Evolutionary conservation across 2,888 invertebrate genomes (phyloP).

Genomic region (Dryobotodes eremita): DNA sequence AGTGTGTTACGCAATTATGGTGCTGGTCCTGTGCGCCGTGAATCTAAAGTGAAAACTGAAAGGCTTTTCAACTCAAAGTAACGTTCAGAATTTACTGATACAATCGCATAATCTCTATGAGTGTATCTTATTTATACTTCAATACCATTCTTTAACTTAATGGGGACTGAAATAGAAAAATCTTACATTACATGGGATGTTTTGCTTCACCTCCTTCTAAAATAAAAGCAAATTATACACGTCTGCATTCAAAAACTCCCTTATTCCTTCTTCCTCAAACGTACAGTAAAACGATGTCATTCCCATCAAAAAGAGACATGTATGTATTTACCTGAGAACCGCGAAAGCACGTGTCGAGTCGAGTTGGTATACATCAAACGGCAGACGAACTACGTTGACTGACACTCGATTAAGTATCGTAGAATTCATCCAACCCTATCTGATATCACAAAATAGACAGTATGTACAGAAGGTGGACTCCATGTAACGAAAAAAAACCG

Average conservation of each 20-base stretch:
- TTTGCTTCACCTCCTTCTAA: not conserved
- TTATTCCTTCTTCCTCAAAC: not conserved
- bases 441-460: slow-evolving; percentile 4
- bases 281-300: slow-evolving; percentile 9
- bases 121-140: not conserved
- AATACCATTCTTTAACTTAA: not conserved
- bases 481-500: too few relatives aligned
- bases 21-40: too few relatives aligned
- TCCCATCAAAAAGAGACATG: slow-evolving; percentile 12
- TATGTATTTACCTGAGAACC: slow-evolving; percentile 30
- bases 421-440: slow-evolving; percentile 35
- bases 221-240: slow-evolving; percentile 9
- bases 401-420: slow-evolving; percentile 63
- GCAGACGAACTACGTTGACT: slow-evolving; percentile 35
- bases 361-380: slow-evolving; percentile 47
- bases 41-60: not conserved
- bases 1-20: too few relatives aligned
- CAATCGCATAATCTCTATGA: not conserved
- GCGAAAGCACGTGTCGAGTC: slow-evolving; percentile 28
- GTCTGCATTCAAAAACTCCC: not conserved
- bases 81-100: not conserved
- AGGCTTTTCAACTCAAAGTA: not conserved
- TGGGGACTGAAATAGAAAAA: not conserved
- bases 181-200: not conserved
- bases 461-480: slow-evolving; percentile 1